A percentile compares a stretch with the other conserved stretches of the same genome.
These are phyloP conservation scores for Rafetus swinhoei DNA, from an alignment of 2,113 vertebrate genomes.

Conservation along the genomic window DNA sequence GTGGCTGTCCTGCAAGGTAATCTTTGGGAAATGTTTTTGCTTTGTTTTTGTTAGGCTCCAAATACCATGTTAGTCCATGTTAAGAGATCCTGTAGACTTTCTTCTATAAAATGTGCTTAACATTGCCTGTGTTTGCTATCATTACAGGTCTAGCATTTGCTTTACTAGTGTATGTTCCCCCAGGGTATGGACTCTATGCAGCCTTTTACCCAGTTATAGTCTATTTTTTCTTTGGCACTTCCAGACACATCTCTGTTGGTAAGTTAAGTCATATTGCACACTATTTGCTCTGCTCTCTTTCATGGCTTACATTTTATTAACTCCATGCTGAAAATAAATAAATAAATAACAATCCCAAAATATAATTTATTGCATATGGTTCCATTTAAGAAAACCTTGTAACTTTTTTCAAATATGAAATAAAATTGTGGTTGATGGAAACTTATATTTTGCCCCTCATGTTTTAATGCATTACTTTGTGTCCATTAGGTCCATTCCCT, in stretches of 20 bases:
- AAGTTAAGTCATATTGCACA: conserved; percentile 64
- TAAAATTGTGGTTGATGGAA: not conserved
- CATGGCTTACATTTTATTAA: not conserved
- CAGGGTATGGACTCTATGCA: conserved; percentile 90
- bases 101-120: rapidly evolving
- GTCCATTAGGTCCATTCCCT: conserved; percentile 87
- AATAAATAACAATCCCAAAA: not conserved
- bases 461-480: not conserved
- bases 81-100: not conserved
- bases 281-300: not conserved
- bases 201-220: conserved; percentile 91
- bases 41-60: rapidly evolving
- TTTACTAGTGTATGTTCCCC: conserved; percentile 88
- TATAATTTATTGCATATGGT: not conserved
- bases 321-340: not conserved
- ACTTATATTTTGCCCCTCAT: not conserved
- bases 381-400: not conserved
- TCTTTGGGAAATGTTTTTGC: not conserved
- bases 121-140: not conserved
- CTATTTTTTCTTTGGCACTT: conserved; percentile 95
- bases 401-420: not conserved
- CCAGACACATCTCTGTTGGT: conserved; percentile 95
- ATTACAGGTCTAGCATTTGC: conserved; percentile 91
- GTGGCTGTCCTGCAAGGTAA: conserved; percentile 97
- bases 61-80: not conserved